Base-by-base conservation (phyloP, 1,140 invertebrate genomes). In the Trachymyrmex cornetzi region DNA sequence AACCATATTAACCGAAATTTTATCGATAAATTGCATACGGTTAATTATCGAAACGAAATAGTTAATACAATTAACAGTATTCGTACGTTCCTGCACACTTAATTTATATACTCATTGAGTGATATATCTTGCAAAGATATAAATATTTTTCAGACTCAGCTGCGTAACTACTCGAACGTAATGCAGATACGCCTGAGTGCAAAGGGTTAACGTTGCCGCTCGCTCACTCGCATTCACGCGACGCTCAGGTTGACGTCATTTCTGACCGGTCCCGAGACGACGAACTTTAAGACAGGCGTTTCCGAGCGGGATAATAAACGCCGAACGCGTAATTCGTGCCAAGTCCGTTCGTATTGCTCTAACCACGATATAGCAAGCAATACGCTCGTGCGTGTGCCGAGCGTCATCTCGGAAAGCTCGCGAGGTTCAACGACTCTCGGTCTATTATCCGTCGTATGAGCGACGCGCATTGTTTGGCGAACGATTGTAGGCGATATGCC, bases 391-490 rank as follows among this genome's bases (percentile, higher is more conserved):
- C 63, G 34, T 61, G 55, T 79, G 75, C 64, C 77, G 63, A 66
- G 80, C 80, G 69, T 84, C 80, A 84, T 75, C 80, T 84, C 80
- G 69, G 80, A 75, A 84, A 84, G 80, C 80, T 84, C 38, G 69
- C 80, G 80, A 84, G 69, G 80, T 84, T 84, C 80, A 84, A 84
- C 80, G 80, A 84, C 80, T 84, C 69, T 61, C 69, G 30, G 69
- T 44, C 80, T 82, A 84, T 84, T 84, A 84, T 61, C 80, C 69
- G 69, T 27, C 80, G 80, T 61, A 74, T 24, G 67, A 59, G 67
- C 80, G 69, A 84, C 80, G 80, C 80, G 69, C 69, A 84, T 84
- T 84, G 80, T 84, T 84, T 84, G 80, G 80, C 80, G 80, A 84
- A 84, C 55, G 80, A 84, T 84, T 44, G 80, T 84, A 84, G 80